Evolutionary conservation across 2,797 vertebrate genomes (phyloP), one percentile per base, ranked within the genome.

Genomic region (Galaxias olidus): DNA sequence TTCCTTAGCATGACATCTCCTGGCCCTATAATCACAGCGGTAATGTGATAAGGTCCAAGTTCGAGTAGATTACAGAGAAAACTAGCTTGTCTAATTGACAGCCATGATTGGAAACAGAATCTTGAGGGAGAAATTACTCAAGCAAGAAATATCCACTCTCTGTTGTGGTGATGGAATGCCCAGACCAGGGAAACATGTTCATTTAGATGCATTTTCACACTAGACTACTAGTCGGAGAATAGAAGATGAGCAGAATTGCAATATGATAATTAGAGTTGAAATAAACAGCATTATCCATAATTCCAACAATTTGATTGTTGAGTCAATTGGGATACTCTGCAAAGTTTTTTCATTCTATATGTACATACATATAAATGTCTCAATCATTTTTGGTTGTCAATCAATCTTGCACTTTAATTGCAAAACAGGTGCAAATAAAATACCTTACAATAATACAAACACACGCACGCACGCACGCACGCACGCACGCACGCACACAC

Each of bases 91-190:
- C 86, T 91, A 89, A 93, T 92, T 95, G 95, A 93, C 94, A 96
- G 92, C 82, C 80, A 84, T 95, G 95, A 96, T 91, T 93, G 88
- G 93, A 96, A 90, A 90, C 95, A 96, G 96, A 94, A 92, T 92
- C 93, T 90, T 87, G 92, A 90, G 82, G 84, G 86, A 90, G 75
- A 82, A 84, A 90, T 89, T 87, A 89, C 91, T 91, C 92, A 93
- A 92, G 90, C 94, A 95, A 94, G 94, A 96, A 95, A 92, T 89
- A 90, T 83, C 79, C 84, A 73, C 68, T 60, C 81, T 88, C 72
- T 82, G 88, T 87, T 80, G 86, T 88, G 90, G 88, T 93, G 93
- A 91, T 92, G 88, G 86, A 89, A 88, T 91, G 92, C 90, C 63
- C 14, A 9, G 68, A 80, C 71, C 76, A 59, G 82, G 73, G 4